These are phyloP conservation scores for Rhopalosiphum nymphaeae DNA, from an alignment of 2,888 invertebrate genomes.

Conservation along the genomic window DNA sequence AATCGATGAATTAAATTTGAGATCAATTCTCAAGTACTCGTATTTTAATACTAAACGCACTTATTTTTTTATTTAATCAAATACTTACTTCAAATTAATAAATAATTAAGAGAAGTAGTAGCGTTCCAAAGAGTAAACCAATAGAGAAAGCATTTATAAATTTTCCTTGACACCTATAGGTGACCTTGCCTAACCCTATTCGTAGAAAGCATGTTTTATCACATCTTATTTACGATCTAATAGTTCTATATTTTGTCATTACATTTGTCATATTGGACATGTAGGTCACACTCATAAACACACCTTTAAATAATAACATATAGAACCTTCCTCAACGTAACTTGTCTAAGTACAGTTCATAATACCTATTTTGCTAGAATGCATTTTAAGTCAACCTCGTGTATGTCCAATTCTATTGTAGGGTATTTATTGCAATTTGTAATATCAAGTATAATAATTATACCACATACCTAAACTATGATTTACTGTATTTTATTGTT, in stretches of 20 bases:
- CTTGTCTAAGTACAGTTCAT: not conserved
- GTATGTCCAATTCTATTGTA: not conserved
- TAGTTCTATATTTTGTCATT: conserved; percentile 42
- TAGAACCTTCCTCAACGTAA: not conserved
- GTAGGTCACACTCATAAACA: conserved; percentile 38
- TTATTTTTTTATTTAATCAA: not conserved
- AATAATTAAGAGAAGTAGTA: not conserved
- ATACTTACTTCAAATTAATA: not conserved
- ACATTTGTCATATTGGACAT: conserved; percentile 42
- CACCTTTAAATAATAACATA: conserved; percentile 32
- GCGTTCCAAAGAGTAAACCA: not conserved
- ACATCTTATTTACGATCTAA: conserved; percentile 18
- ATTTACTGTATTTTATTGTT: not conserved
- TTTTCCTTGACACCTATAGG: conserved; percentile 39
- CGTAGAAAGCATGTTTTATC: conserved; percentile 15
- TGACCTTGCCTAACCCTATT: conserved; percentile 46
- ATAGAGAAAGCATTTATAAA: conserved; percentile 39
- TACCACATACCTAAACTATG: not conserved
- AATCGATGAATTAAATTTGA: not conserved
- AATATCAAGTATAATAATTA: conserved; percentile 6
- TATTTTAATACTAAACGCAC: not conserved
- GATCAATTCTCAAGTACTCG: not conserved
- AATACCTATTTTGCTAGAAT: not conserved
- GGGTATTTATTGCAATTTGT: not conserved
- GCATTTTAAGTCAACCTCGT: not conserved